phyloP scores from a whole-genome alignment of 2,888 invertebrate genomes.

The Agonum fuliginosum region DNA sequence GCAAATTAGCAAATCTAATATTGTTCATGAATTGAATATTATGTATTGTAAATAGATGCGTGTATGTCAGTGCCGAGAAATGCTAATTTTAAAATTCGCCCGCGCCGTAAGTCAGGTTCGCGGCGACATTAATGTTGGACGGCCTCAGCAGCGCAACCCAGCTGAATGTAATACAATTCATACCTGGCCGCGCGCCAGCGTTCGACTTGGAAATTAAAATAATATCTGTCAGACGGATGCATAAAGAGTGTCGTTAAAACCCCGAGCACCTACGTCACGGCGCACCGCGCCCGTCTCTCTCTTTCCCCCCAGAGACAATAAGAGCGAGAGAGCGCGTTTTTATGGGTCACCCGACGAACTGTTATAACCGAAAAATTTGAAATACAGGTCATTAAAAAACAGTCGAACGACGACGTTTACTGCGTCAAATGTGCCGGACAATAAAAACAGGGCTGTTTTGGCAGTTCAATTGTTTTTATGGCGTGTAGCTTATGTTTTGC shows the following conservation, averaged over 20 bases:
- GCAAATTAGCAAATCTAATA: constrained; percentile 11
- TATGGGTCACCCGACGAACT: constrained; percentile 59
- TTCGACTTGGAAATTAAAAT: constrained; percentile 72
- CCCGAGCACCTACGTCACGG: constrained; percentile 29
- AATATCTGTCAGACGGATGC: constrained; percentile 73
- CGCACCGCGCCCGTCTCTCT: not conserved
- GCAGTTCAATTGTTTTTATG: constrained; percentile 59
- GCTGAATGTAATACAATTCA: constrained; percentile 59
- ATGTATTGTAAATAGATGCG: not conserved
- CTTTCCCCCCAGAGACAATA: constrained; percentile 1
- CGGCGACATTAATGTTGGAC: constrained; percentile 49
- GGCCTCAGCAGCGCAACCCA: constrained; percentile 29
- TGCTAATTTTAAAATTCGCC: constrained; percentile 56
- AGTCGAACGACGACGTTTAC: constrained; percentile 59
- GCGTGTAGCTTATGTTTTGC: constrained; percentile 59
- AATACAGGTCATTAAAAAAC: constrained; percentile 59
- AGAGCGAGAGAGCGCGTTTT: constrained; percentile 45
- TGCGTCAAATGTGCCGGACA: constrained; percentile 59
- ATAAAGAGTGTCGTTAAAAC: constrained; percentile 73
- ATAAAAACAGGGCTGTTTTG: constrained; percentile 58
- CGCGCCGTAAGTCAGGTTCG: constrained; percentile 53
- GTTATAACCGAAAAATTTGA: constrained; percentile 60
- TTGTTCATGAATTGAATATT: not conserved
- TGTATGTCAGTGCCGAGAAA: constrained; percentile 39
- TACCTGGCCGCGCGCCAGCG: constrained; percentile 68